Base-by-base conservation (phyloP, 1,140 invertebrate genomes). In the Drosophila kanapiae region DNA sequence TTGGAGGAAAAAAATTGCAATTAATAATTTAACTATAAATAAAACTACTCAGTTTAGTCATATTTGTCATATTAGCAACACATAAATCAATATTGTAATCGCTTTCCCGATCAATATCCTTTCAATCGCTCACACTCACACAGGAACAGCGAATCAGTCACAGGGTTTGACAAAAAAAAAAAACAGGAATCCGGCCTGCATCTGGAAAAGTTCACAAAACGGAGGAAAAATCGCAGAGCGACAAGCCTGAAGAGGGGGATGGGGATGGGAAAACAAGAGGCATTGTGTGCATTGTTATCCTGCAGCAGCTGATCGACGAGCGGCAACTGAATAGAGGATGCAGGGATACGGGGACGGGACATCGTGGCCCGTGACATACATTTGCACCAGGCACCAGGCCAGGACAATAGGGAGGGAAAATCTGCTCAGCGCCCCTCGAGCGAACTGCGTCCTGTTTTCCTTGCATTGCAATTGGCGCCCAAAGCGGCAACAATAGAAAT, bases 281-380 rank as follows among this genome's bases (percentile, higher is more conserved):
- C 64, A 57, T 71, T 71, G 71, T 67, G 42, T 45, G 70, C 76
- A 74, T 88, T 78, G 68, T 87, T 80, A 62, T 81, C 77, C 40
- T 62, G 58, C 49, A 86, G 80, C 84, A 88, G 84, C 84, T 88
- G 84, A 88, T 88, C 85, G 71, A 65, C 40, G 45, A 75, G 57
- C 62, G 54, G 48, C 48, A 59, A 16, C 72, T 84, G 84, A 67
- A 80, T 64, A 67, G 77, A 38, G 53, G 9, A 10, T 56, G 18
- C 53, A 35, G 53, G 53, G 13, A 56, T 56, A 37, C 54, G 29
- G 29, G 49, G 23, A 23, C 23, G 23, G 35, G 49, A 51, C 49
- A 31, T 47, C 29, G 29, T 80, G 78, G 80, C 84, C 84, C 84
- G 84, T 88, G 84, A 88, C 84, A 88, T 78, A 88, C 62, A 90